Evolutionary conservation across 2,888 invertebrate species (phyloP).

Genomic region (Ommatoiulus sabulosus): DNA sequence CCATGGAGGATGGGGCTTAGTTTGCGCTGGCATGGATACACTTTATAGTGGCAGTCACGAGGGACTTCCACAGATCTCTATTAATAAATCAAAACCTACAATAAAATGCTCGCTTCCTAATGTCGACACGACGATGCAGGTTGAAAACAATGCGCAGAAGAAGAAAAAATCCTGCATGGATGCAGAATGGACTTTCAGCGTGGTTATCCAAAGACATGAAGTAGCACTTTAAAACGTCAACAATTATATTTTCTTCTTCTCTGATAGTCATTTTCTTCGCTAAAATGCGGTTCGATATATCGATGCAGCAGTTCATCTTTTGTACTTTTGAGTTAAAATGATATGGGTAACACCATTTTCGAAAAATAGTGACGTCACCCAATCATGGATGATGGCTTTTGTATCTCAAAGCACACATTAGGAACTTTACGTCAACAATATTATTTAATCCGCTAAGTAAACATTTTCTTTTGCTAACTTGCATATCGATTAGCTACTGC

Average conservation of each 20-base stretch:
- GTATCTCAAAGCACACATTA: no score
- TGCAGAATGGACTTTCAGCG: neutral
- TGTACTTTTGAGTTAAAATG: no score
- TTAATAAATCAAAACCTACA: conserved; percentile 46
- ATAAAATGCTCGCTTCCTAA: conserved; percentile 39
- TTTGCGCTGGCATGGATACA: conserved; percentile 31
- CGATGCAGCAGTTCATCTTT: no score
- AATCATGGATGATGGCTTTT: no score
- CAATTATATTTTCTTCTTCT: neutral
- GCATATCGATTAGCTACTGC: no score
- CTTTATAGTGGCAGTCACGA: conserved; percentile 49
- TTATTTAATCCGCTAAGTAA: no score
- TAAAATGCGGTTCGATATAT: neutral
- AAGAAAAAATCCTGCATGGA: neutral
- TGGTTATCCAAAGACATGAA: neutral
- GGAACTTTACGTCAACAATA: no score
- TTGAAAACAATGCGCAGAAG: neutral
- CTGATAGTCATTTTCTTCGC: neutral
- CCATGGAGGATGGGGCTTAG: neutral
- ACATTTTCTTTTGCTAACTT: no score
- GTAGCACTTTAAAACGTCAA: neutral
- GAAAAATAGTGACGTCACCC: no score
- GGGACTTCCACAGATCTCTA: conserved; percentile 47
- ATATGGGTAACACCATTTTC: no score
- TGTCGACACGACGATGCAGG: neutral